Base-by-base conservation (phyloP, 2,797 vertebrate species). In the Hemitrygon akajei region DNA sequence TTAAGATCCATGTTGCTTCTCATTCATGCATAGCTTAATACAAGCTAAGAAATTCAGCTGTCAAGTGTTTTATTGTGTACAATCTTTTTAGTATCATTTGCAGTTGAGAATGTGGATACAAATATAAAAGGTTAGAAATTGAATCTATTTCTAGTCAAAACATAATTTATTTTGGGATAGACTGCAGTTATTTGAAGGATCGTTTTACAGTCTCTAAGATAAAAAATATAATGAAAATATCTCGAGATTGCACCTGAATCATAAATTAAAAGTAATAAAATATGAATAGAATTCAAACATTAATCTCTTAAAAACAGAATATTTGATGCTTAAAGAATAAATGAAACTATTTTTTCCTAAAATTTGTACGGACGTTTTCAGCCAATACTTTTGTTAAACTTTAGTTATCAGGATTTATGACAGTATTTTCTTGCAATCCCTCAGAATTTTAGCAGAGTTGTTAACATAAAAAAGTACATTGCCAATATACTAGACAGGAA, bases 171-270 rank as follows among this genome's bases (percentile, higher is more conserved):
- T 11, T 16, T 69, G 22, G n/a, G n/a, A 34, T 22, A 63, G 30
- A 69, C 30, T 37, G n/a, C 86, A 89, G 22, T 37, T 63, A 89
- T 89, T 69, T 89, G 86, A 89, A 89, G 60, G n/a, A 66, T 89
- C 30, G 69, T 89, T 89, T 66, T 20, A 7, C 34, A 18, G 34
- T 89, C 63, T 63, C 63, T n/a, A 7, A 69, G 47, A 89, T 60
- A 18, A 66, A 25, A 63, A 22, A 37, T 20, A 20, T 34, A 34
- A 34, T 69, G 20, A 16, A 69, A 63, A 3, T 22, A 89, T 30
- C 84, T 60, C 87, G 84, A 63, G 84, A 56, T n/a, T 89, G n/a
- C 34, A 63, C 16, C 60, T 63, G 84, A 89, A 66, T 18, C 16
- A 22, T 37, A 63, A 89, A 9, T 66, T 66, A 20, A 87, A 47